phyloP scores from a whole-genome alignment of 2,888 invertebrate genomes.

The Caenorhabditis plicata region DNA sequence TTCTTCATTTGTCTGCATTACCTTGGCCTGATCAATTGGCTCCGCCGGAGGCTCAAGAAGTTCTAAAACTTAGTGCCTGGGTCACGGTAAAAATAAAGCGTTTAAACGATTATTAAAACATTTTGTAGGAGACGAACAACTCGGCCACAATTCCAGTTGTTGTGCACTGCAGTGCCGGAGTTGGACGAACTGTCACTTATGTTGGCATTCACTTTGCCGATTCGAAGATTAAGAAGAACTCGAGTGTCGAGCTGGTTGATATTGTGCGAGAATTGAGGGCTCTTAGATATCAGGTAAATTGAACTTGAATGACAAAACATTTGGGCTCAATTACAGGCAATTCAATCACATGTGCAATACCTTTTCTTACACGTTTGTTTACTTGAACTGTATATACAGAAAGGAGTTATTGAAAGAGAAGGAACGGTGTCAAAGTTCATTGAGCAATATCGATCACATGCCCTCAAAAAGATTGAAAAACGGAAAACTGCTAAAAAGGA shows the following conservation, averaged over 20 bases:
- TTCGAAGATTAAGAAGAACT: conserved; percentile 21
- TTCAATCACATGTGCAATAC: conserved; percentile 42
- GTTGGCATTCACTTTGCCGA: conserved; percentile 19
- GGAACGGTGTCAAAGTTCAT: conserved; percentile 22
- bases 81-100: too few relatives aligned
- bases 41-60: conserved; percentile 37
- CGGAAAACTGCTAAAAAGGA: conserved; percentile 11
- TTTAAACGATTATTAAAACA: too few relatives aligned
- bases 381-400: conserved; percentile 36
- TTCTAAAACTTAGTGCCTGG: conserved; percentile 40
- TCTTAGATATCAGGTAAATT: conserved; percentile 33
- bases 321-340: too few relatives aligned
- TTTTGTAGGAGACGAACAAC: conserved; percentile 27
- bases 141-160: conserved; percentile 30
- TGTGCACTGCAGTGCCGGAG: conserved; percentile 54
- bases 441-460: conserved; percentile 26
- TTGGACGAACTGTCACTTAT: conserved; percentile 51
- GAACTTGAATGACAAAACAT: too few relatives aligned
- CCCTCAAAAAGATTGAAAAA: conserved; percentile 29
- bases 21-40: conserved; percentile 52
- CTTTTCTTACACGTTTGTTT: conserved; percentile 37
- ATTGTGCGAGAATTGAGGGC: conserved; percentile 37
- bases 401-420: conserved; percentile 21
- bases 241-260: conserved; percentile 28
- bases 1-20: conserved; percentile 33